Conservation (phyloP, 1,140 invertebrate genomes). For the Ladona fulva region DNA sequence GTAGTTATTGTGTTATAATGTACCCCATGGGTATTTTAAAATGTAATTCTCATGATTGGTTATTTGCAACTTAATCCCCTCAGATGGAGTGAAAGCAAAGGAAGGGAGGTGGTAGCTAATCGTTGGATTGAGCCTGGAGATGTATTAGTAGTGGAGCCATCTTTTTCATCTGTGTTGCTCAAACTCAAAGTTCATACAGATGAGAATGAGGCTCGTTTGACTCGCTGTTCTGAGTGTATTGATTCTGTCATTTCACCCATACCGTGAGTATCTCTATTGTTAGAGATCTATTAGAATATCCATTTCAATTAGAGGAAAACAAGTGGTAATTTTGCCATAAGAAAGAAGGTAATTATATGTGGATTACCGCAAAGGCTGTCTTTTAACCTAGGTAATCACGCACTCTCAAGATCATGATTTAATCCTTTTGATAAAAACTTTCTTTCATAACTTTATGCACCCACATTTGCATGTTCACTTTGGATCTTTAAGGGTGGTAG, state of each 20-base stretch:
- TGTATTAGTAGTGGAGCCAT: neutral
- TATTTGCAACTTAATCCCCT: too few species aligned
- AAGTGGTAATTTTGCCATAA: too few species aligned
- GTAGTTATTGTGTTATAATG: too few species aligned
- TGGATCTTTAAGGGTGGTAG: neutral
- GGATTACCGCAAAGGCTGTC: too few species aligned
- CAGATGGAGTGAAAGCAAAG: neutral
- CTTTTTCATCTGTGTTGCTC: neutral
- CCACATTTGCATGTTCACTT: neutral
- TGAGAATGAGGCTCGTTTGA: neutral
- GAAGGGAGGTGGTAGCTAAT: neutral
- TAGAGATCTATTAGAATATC: too few species aligned
- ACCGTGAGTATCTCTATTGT: neutral
- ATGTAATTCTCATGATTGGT: too few species aligned
- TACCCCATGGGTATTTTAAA: too few species aligned
- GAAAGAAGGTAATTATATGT: too few species aligned
- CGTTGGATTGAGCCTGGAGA: neutral
- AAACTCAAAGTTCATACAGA: neutral
- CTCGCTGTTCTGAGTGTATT: neutral
- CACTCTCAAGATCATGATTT: too few species aligned
- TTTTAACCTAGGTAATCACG: too few species aligned
- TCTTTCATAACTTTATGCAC: neutral
- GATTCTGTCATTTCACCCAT: neutral
- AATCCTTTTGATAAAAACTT: neutral
- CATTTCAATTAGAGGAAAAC: too few species aligned